Evolutionary conservation across 2,888 invertebrate genomes (phyloP), one percentile per base, ranked within the genome.

Genomic region (Rotaria sp.): DNA sequence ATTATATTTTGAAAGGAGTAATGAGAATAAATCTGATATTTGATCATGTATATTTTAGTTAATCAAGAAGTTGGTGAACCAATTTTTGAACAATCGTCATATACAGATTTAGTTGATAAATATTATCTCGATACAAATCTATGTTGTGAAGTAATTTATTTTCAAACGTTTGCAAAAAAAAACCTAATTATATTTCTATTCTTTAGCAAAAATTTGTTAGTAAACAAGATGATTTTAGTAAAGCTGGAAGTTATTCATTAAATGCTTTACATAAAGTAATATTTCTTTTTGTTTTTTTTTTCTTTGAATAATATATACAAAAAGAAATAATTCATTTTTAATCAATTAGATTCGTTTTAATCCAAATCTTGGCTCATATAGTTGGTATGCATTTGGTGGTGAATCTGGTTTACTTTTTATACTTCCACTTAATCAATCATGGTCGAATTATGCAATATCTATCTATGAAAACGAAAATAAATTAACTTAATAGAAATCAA

Each of bases 181-280:
- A 45, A 80, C 10, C 3, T 7, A 24, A 26, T 45, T 74, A 26
- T n/a, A 11, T 26, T 38, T 80, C 7, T 67, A 15, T 67, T 80
- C 45, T 80, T 3, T 80, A 80, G 80, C 45, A 41, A 80, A 80
- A 80, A n/a, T 80, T 80, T 45, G 80, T 80, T n/a, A 80, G 80
- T 80, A 80, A 80, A 80, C 80, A 80, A 80, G 80, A 80, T 45
- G 80, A 80, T 80, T 80, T 45, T n/a, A 80, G 80, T 45, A 45
- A 80, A 45, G 80, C 80, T 80, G 80, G 80, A 45, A 80, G 15
- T 80, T 45, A 80, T 80, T 8, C 41, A n/a, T 45, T 80, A 7
- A 80, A 80, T 80, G 80, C 80, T 15, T 80, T 80, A 45, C 80
- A 80, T 80, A 80, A 80, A 80, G 80, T 80, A 45, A 67, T 30